Percentiles rank a stretch among this genome's conserved stretches.
These are phyloP conservation scores for Podarcis cretensis DNA, from an alignment of 2,113 vertebrate genomes.

Conservation along the genomic window DNA sequence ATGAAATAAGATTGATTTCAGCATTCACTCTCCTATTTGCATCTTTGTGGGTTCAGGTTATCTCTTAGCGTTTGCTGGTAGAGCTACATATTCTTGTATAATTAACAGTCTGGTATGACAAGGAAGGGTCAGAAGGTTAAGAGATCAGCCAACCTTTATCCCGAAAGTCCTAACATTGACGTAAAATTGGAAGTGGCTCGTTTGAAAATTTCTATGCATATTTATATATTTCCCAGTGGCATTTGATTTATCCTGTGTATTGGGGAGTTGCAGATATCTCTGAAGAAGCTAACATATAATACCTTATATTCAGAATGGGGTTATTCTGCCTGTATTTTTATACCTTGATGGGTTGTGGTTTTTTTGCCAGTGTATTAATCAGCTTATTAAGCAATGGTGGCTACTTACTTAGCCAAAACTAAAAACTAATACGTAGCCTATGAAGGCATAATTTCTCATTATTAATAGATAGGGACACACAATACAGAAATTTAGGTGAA, in stretches of 20 bases:
- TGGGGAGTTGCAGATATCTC: neutral
- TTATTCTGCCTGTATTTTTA: constrained; percentile 23
- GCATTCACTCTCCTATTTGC: constrained; percentile 35
- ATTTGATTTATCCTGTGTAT: constrained; percentile 5
- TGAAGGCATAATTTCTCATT: constrained; percentile 35
- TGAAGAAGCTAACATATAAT: constrained; percentile 22
- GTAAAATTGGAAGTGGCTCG: neutral
- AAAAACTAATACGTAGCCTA: constrained; percentile 34
- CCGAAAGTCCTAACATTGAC: constrained; percentile 41
- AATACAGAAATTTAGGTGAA: constrained; percentile 42
- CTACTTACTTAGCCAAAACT: constrained; percentile 18
- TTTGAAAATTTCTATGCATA: constrained; percentile 6
- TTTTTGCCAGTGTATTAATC: constrained; percentile 5
- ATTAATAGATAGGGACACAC: neutral
- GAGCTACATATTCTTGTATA: constrained; percentile 46
- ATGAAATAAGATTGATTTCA: constrained; percentile 48
- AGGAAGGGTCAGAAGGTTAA: constrained; percentile 32
- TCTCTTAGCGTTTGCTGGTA: constrained; percentile 35
- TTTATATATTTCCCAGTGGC: constrained; percentile 4
- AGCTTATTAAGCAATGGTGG: neutral
- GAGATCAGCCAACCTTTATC: constrained; percentile 35
- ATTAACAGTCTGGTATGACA: constrained; percentile 41
- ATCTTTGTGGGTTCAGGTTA: constrained; percentile 32
- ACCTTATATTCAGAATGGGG: neutral
- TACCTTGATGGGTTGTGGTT: neutral